Evolutionary conservation across 2,888 invertebrate genomes (phyloP).

Genomic region (Xanthia icteritia): DNA sequence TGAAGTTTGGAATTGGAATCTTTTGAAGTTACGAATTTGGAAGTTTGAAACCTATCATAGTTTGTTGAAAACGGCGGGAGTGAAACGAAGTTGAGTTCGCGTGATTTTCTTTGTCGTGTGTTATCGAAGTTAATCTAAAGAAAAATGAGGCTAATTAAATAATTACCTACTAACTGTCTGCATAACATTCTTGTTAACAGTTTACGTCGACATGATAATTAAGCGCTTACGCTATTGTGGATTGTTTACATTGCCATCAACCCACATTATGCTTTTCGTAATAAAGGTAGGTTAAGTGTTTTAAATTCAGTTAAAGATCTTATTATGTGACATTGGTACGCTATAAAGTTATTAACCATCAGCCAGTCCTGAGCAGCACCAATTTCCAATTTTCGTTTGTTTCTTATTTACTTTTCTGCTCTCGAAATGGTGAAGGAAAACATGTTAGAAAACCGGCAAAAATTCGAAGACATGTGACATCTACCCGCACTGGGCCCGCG

Average conservation of each 20-base stretch:
- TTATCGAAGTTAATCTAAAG: neutral
- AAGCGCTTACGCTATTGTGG: neutral
- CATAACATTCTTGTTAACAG: neutral
- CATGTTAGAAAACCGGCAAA: too few relatives aligned
- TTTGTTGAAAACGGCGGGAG: slow-evolving; percentile 8
- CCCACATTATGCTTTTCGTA: neutral
- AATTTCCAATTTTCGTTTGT: neutral
- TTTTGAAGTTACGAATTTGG: slow-evolving; percentile 20
- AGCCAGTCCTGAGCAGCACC: neutral
- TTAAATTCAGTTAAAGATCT: neutral
- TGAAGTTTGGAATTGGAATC: neutral
- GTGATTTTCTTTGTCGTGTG: slow-evolving; percentile 10
- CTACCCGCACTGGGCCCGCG: too few relatives aligned
- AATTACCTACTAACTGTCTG: neutral
- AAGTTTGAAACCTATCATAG: neutral
- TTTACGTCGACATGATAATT: neutral
- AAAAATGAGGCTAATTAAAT: neutral
- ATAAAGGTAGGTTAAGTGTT: neutral
- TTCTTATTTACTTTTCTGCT: too few relatives aligned
- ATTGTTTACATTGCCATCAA: neutral
- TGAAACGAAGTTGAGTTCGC: neutral
- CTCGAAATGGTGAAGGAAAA: too few relatives aligned
- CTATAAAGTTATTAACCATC: neutral
- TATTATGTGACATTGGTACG: neutral
- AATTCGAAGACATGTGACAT: too few relatives aligned